Conservation (phyloP, 2,113 vertebrate genomes). For the Saimiri boliviensis region DNA sequence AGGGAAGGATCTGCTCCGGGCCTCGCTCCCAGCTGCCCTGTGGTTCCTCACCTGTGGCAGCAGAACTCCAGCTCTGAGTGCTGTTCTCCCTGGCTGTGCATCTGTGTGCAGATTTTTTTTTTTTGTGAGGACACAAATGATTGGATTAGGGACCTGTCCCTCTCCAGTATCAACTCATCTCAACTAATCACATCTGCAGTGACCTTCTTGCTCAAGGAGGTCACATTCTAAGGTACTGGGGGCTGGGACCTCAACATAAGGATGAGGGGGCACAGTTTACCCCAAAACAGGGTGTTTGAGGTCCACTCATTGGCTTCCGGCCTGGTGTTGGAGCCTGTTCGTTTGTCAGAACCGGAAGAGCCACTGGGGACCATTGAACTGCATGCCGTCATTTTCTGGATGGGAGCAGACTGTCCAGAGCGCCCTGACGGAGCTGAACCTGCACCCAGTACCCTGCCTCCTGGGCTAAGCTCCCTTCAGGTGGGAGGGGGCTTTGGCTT, state of each 20-base stretch:
- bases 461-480: not conserved
- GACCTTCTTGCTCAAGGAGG: not conserved
- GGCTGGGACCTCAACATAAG: fast-evolving
- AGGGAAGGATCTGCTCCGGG: not conserved
- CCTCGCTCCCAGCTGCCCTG: fast-evolving
- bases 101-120: not conserved
- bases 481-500: fast-evolving
- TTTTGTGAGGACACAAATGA: fast-evolving
- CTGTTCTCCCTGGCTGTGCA: not conserved
- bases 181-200: not conserved
- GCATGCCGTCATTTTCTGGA: not conserved
- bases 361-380: fast-evolving
- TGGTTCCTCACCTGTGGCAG: not conserved
- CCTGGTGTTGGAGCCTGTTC: not conserved
- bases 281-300: not conserved
- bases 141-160: not conserved
- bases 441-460: not conserved
- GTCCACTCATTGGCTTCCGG: not conserved
- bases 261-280: no score
- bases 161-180: not conserved
- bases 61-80: fast-evolving
- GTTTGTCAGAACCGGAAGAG: not conserved
- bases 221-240: not conserved
- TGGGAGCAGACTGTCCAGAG: not conserved
- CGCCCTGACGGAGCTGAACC: not conserved